Evolutionary conservation across 2,113 vertebrate genomes (phyloP), one percentile per base, ranked within the genome.

Genomic region (Datnioides undecimradiatus): DNA sequence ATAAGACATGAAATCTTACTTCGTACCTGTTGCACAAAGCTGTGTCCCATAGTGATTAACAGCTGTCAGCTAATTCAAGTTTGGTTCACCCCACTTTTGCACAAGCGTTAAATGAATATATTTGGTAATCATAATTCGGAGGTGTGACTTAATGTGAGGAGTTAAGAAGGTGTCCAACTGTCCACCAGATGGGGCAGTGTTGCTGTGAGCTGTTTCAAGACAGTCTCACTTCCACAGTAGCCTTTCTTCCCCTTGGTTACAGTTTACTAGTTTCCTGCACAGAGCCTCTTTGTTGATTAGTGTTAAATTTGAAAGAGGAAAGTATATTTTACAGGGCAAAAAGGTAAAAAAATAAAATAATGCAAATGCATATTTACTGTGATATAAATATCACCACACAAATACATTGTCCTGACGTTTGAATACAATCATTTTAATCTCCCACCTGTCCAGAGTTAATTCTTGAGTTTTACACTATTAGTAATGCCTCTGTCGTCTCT

Each of bases 121-220:
- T 67, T 27, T 25, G 21, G 14, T 51, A 40, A 60, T 13, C 10
- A 23, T 4, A 66, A 25, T 9, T 23, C 12, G 27, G 33, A 51
- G 19, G 3, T 27, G 14, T 19, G n/a, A 25, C 14, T 4, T 10
- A 7, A 3, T 6, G 19, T 36, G 17, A n/a, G 12, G 36, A n/a
- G 21, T 21, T 1, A 36, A 36, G n/a, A 1, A 51, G 13, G 23
- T 12, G 8, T 41, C 23, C 0, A 4, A 25, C 19, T 82, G 21
- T 78, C 88, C 85, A 90, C 38, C 66, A 85, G 76, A 48, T 83
- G 85, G 76, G 17, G 88, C 45, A 12, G 51, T 68, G 34, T 6
- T 5, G 43, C 43, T 8, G 0, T 46, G 8, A n/a, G 21, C n/a
- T n/a, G n/a, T n/a, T n/a, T n/a, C n/a, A n/a, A 6, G 0, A 8